Evolutionary conservation across 2,113 vertebrate species (phyloP), one percentile per base, ranked within the genome.

Genomic region (Microcebus tavaratra): DNA sequence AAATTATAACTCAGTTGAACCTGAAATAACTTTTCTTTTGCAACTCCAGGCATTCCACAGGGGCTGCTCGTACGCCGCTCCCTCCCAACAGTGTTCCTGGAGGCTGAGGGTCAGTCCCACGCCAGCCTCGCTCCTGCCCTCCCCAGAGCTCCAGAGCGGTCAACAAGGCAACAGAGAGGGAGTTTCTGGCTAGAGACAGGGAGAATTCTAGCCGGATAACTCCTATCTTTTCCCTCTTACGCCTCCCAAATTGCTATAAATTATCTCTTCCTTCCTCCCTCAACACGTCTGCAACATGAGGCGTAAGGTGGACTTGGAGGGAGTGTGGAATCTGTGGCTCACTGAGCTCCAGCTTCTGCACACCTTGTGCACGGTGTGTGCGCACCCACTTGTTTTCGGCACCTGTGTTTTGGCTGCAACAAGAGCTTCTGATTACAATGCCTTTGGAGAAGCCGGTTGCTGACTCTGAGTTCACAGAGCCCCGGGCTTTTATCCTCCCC

Each of bases 1-100:
- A 98, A 98, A 91, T 85, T 93, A 97, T 95, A 95, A 63, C 89
- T 94, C 88, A 91, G 76, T 79, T 90, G 92, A 96, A 95, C 94
- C 93, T 95, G 93, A 90, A 92, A 94, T 98, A 39, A 83, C 72
- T 96, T 97, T 96, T 93, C 96, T 94, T 95, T 96, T 95, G 93
- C 97, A 97, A 68, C 82, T 59, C 82, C 36, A 67, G 76, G 67
- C 79, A 94, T 92, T 96, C 88, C 96, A 67, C 83, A 84, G 4
- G 1, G 63, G 95, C 65, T 3, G 5, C 73, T 75, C 20, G 8
- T 3, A 79, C 63, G 3, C 20, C 17, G 61, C 81, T 67, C 93
- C 70, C 72, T 59, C 88, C 53, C 34, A 0, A 10, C 3, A 57
- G 78, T n/a, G n/a, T 73, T 83, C 39, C 95, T 89, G n/a, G 65